Evolutionary conservation across 2,797 vertebrate species (phyloP).

Genomic region (Karalla daura): DNA sequence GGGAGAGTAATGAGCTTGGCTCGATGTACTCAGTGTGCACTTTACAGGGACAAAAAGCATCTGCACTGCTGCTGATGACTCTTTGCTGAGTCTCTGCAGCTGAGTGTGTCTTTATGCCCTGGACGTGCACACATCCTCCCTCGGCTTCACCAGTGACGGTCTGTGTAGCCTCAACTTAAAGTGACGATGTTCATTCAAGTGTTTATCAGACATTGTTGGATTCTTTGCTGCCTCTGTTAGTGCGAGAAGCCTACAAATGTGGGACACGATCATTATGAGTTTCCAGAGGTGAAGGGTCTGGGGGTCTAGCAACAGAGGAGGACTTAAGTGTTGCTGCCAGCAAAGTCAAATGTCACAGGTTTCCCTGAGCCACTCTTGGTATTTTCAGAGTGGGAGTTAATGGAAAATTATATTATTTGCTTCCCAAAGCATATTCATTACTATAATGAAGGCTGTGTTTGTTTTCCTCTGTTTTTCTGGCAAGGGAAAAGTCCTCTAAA

Average conservation of each 20-base stretch:
- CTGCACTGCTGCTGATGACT: conserved; percentile 32
- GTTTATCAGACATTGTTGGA: conserved; percentile 31
- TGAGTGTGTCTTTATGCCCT: neutral
- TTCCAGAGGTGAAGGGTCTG: conserved; percentile 41
- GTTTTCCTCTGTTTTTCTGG: conserved; percentile 68
- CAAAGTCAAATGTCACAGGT: conserved; percentile 75
- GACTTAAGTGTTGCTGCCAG: conserved; percentile 49
- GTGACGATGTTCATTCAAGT: conserved; percentile 34
- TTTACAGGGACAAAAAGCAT: conserved; percentile 30
- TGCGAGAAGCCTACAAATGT: neutral
- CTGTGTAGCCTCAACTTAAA: conserved; percentile 29
- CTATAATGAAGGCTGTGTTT: conserved; percentile 75
- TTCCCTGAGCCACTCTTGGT: conserved; percentile 73
- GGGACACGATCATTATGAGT: conserved; percentile 16
- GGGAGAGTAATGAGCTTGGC: conserved; percentile 39
- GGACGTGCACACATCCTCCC: neutral
- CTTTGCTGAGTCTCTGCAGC: conserved; percentile 24
- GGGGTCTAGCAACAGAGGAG: conserved; percentile 24
- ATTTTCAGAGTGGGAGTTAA: conserved; percentile 58
- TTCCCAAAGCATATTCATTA: conserved; percentile 75
- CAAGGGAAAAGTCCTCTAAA: conserved; percentile 42
- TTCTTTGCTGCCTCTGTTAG: conserved; percentile 16
- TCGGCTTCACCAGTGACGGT: conserved; percentile 8
- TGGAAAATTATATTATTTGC: conserved; percentile 69
- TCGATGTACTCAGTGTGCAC: conserved; percentile 20